A percentile compares a stretch with the other conserved stretches of the same genome.
Evolutionary conservation across 2,113 vertebrate genomes (phyloP).

Genomic region (Podilymbus podiceps): DNA sequence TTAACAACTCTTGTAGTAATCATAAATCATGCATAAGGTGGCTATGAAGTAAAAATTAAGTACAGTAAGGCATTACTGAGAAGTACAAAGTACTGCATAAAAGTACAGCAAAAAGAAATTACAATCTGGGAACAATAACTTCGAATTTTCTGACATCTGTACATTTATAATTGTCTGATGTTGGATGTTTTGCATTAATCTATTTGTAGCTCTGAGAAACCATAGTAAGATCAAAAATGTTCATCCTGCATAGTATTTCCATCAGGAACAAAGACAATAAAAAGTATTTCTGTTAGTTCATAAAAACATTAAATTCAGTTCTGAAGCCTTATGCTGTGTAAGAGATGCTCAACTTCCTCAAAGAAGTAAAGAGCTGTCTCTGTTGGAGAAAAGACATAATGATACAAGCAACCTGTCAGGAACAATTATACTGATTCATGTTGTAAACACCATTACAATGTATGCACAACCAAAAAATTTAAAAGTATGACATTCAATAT

Average conservation of each 20-base stretch:
- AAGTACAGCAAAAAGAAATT: background rate
- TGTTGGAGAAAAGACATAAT: slow-evolving; percentile 18
- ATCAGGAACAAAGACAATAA: background rate
- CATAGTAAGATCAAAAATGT: background rate
- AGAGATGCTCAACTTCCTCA: background rate
- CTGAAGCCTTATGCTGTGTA: background rate
- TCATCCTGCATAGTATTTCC: background rate
- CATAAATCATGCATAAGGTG: background rate
- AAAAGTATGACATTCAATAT: background rate
- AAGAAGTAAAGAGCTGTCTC: background rate
- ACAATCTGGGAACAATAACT: background rate
- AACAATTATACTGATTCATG: slow-evolving; percentile 21
- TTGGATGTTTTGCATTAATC: background rate
- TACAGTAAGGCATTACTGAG: background rate
- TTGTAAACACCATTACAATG: slow-evolving; percentile 1
- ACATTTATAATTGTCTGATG: background rate
- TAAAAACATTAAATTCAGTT: background rate
- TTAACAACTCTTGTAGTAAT: background rate
- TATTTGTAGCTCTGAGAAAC: background rate
- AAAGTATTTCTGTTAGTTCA: slow-evolving; percentile 6
- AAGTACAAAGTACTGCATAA: background rate
- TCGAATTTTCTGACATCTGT: background rate
- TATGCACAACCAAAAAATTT: background rate
- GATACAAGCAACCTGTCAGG: background rate
- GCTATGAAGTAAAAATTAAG: background rate